Evolutionary conservation across 2,888 invertebrate species (phyloP).

Genomic region (Icerya purchasi): DNA sequence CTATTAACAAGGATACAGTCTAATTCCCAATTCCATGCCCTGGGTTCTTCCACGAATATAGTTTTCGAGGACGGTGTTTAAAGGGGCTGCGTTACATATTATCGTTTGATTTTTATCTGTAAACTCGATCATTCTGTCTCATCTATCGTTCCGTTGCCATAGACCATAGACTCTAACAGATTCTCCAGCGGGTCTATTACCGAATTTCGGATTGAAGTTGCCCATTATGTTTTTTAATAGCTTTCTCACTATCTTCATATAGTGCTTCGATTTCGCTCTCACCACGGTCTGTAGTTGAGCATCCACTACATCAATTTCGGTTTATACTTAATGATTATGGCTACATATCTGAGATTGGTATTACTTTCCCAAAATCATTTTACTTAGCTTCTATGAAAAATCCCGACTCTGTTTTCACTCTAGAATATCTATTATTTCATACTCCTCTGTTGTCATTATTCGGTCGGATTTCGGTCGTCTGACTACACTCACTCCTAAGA

Average conservation of each 20-base stretch:
- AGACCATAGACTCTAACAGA: neutral
- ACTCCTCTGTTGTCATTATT: no score
- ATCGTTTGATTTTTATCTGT: neutral
- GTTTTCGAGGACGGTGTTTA: no score
- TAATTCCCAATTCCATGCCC: no score
- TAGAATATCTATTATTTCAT: neutral
- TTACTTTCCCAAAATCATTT: neutral
- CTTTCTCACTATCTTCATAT: neutral
- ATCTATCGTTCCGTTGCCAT: neutral
- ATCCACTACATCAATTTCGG: no score
- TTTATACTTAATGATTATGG: neutral
- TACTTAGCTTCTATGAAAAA: neutral
- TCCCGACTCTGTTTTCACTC: neutral
- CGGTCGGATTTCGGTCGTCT: neutral
- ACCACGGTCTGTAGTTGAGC: neutral
- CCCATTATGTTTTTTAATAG: neutral
- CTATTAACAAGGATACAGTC: neutral
- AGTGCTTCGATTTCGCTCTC: neutral
- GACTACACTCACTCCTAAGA: neutral
- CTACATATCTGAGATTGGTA: neutral
- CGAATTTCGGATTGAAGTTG: neutral
- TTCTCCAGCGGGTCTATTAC: neutral
- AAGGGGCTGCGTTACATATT: neutral
- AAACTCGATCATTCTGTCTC: no score
- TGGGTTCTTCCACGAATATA: neutral